A percentile compares a stretch with the other conserved stretches of the same genome.
Conservation (phyloP, 2,113 vertebrate genomes). For the Bubo scandiacus region DNA sequence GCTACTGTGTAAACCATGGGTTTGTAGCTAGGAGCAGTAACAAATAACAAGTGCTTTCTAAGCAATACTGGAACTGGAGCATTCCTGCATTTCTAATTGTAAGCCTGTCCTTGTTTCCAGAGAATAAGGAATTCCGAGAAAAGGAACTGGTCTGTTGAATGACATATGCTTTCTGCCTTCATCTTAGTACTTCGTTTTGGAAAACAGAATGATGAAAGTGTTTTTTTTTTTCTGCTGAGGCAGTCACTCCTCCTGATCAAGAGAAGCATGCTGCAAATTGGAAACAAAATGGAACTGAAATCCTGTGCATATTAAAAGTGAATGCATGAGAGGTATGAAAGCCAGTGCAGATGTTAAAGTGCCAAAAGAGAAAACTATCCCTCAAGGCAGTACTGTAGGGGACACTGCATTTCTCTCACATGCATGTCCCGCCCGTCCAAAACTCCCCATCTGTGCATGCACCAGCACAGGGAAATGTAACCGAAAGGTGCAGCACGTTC, state of each 20-base stretch:
- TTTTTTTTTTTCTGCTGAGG: not conserved
- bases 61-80: not conserved
- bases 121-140: not conserved
- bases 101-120: not conserved
- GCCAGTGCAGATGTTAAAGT: not conserved
- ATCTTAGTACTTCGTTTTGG: not conserved
- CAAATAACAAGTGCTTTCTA: constrained; percentile 7
- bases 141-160: not conserved
- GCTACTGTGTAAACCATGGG: constrained; percentile 19
- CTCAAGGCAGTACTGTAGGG: not conserved
- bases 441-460: too few relatives aligned
- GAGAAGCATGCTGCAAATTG: not conserved
- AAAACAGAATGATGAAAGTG: not conserved
- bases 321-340: not conserved
- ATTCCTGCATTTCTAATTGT: not conserved
- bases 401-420: not conserved
- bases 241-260: not conserved
- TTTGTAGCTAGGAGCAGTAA: constrained; percentile 20
- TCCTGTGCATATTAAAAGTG: not conserved
- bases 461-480: rapidly evolving
- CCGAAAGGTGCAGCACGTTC: rapidly evolving
- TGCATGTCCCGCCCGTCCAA: rapidly evolving
- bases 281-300: constrained; percentile 9
- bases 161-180: not conserved
- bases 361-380: not conserved